These are phyloP conservation scores for Pterocles gutturalis DNA, from an alignment of 2,113 vertebrate species.

Conservation along the genomic window DNA sequence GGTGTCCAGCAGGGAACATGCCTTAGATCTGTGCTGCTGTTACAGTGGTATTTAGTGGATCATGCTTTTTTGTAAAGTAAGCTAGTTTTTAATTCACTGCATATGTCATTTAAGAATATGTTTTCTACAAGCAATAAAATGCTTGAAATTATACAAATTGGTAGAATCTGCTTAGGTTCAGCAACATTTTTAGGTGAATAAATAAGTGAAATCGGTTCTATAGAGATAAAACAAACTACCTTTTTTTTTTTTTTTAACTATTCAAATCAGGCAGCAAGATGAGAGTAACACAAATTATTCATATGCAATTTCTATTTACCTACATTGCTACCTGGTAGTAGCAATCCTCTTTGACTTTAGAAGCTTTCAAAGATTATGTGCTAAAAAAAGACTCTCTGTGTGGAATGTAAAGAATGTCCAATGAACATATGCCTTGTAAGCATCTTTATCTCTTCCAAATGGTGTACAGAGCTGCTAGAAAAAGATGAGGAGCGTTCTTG, in stretches of 20 bases:
- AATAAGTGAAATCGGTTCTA: conserved; percentile 1
- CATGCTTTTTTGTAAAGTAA: neutral
- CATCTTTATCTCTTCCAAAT: neutral
- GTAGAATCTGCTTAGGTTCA: conserved; percentile 36
- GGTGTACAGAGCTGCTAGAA: neutral
- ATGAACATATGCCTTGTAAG: neutral
- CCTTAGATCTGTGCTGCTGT: neutral
- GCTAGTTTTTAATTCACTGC: conserved; percentile 12
- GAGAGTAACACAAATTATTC: conserved; percentile 27
- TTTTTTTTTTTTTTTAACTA: neutral
- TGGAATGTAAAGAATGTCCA: neutral
- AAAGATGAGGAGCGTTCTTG: neutral
- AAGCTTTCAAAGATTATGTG: conserved; percentile 1
- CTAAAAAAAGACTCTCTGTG: neutral
- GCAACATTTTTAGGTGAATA: conserved; percentile 39
- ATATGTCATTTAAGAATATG: conserved; percentile 1
- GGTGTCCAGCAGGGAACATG: neutral
- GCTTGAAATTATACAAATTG: conserved; percentile 27
- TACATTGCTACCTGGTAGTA: neutral
- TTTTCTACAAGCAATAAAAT: conserved; percentile 1
- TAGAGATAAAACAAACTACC: neutral
- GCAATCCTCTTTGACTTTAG: neutral
- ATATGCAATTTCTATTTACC: conserved; percentile 33
- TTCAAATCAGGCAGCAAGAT: neutral
- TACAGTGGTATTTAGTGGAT: neutral